phyloP scores from a whole-genome alignment of 2,888 invertebrate species.

The Arge pagana region DNA sequence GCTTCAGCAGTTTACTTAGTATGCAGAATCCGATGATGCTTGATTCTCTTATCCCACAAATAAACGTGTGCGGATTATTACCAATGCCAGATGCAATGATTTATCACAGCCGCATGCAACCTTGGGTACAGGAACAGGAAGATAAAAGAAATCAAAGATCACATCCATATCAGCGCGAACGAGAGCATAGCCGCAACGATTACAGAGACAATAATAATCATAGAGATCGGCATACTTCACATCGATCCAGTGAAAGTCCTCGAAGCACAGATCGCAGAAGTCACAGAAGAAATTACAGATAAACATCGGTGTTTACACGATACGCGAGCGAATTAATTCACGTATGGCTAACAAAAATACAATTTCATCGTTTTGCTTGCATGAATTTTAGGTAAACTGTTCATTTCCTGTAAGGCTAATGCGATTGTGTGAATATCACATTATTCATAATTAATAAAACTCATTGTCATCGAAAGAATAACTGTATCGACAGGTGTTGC shows the following conservation, averaged over 20 bases:
- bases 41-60: conserved; percentile 30
- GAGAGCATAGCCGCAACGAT: conserved; percentile 29
- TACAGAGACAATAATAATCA: conserved; percentile 33
- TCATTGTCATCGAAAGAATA: too few relatives aligned
- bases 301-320: too few relatives aligned
- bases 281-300: conserved; percentile 37
- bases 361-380: too few relatives aligned
- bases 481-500: too few relatives aligned
- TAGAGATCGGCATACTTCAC: conserved; percentile 30
- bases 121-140: conserved; percentile 30
- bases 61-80: conserved; percentile 27
- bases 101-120: conserved; percentile 36
- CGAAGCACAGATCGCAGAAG: conserved; percentile 28
- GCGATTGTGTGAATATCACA: too few relatives aligned
- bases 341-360: too few relatives aligned
- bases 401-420: too few relatives aligned
- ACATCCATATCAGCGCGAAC: conserved; percentile 39
- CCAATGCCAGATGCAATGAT: conserved; percentile 28
- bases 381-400: too few relatives aligned
- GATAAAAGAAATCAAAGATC: conserved; percentile 34
- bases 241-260: conserved; percentile 30
- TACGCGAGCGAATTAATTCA: too few relatives aligned
- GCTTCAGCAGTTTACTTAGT: conserved; percentile 15
- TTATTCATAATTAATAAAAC: too few relatives aligned
- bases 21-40: conserved; percentile 41